These are phyloP conservation scores for Tinea pellionella DNA, from an alignment of 2,888 invertebrate species.

Conservation along the genomic window DNA sequence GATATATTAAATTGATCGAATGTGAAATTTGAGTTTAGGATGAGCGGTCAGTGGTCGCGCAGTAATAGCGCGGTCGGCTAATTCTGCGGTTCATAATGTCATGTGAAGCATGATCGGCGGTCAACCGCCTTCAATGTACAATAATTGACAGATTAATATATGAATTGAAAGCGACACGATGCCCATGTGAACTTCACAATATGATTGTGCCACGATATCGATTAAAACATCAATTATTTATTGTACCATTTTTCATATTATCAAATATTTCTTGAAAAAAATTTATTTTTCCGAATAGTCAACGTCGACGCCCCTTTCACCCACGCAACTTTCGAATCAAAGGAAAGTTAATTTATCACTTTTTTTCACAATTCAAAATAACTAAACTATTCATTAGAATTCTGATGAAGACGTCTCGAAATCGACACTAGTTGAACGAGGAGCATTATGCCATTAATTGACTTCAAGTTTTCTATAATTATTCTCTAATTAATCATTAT, in stretches of 20 bases:
- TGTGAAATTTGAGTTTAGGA: neutral
- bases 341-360: constrained; percentile 1
- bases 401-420: neutral
- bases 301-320: neutral
- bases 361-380: neutral
- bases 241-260: neutral
- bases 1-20: neutral
- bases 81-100: too few species aligned
- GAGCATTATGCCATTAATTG: neutral
- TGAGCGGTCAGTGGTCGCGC: too few species aligned
- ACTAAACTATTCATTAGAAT: neutral
- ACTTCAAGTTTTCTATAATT: neutral
- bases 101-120: too few species aligned
- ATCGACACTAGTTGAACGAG: neutral
- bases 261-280: neutral
- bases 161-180: too few species aligned
- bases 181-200: too few species aligned
- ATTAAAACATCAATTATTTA: neutral
- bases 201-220: too few species aligned
- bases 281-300: neutral
- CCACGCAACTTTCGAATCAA: constrained; percentile 1
- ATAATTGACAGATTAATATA: too few species aligned
- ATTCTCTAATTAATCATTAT: neutral
- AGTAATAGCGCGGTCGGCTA: too few species aligned
- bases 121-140: too few species aligned